Evolutionary conservation across 2,113 vertebrate genomes (phyloP), one percentile per base, ranked within the genome.

Genomic region (Formicarius rufipectus): DNA sequence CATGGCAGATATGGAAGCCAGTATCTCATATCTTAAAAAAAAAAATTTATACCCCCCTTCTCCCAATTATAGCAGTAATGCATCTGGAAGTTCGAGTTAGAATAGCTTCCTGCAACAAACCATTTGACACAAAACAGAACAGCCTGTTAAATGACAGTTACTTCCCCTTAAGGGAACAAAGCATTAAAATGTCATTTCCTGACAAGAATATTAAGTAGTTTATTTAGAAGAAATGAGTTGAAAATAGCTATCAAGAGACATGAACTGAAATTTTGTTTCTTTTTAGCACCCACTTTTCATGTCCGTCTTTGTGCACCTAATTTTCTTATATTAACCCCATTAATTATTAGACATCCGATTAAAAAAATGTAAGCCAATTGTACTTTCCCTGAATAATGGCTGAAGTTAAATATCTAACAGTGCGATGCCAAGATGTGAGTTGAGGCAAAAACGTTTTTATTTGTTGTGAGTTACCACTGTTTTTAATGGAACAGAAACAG

Each of bases 371-470:
- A 97, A 96, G 98, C 98, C 97, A 98, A 98, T 98, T 98, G 95
- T 98, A 97, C 97, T 98, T 98, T 98, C 98, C 98, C 98, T 98
- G 98, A 98, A 98, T 98, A 98, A 95, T 97, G 97, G 97, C 95
- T 97, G 97, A 97, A 98, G 97, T 97, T 98, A 98, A 97, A 97
- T 96, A 98, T 97, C 97, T 98, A 98, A 98, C 98, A 98, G 98
- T 98, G 98, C 98, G 97, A 98, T 98, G 98, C 98, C 98, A 98
- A 98, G 97, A 98, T 98, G 97, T 97, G 96, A 97, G 96, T 97
- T 97, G 98, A 98, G 98, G 98, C 98, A 98, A 98, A 98, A 90
- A 95, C 96, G 97, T 98, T 97, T 96, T 78, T 96, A 97, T 97
- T 94, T 97, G 85, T 97, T 7, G 60, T 97, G 97, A 97, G 96